phyloP scores from a whole-genome alignment of 2,888 invertebrate genomes.

The Aleiodes alternator region DNA sequence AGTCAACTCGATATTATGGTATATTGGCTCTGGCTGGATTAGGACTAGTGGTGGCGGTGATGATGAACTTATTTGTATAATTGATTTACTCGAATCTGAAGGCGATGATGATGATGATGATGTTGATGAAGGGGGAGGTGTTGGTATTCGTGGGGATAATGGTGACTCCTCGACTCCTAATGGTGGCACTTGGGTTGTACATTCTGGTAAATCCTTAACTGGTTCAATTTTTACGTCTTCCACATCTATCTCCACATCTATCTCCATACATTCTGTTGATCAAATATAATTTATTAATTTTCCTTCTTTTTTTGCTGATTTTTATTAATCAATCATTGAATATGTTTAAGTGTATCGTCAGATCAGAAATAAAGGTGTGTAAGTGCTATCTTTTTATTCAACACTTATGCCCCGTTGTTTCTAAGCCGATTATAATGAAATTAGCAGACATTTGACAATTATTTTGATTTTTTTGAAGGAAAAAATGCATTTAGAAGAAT shows the following conservation, averaged over 20 bases:
- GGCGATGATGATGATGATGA: constrained; percentile 15
- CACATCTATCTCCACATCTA: constrained; percentile 4
- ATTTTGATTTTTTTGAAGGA: no score
- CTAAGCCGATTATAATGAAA: no score
- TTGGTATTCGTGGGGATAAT: neutral
- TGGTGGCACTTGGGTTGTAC: constrained; percentile 31
- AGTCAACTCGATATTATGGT: neutral
- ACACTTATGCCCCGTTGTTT: no score
- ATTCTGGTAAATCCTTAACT: constrained; percentile 13
- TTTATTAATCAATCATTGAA: neutral
- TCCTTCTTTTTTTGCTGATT: neutral
- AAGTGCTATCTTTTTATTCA: no score
- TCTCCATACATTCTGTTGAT: constrained; percentile 5
- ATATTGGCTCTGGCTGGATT: constrained; percentile 17
- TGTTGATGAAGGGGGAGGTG: constrained; percentile 9
- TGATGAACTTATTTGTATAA: constrained; percentile 15
- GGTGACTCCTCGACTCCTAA: constrained; percentile 8
- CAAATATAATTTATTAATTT: neutral
- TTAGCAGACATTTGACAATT: no score
- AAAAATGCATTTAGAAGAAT: no score
- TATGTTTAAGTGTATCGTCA: no score
- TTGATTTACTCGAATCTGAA: constrained; percentile 8
- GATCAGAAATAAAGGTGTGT: no score
- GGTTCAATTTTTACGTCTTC: constrained; percentile 21
- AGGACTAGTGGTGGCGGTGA: constrained; percentile 14